Conservation (phyloP, 2,797 vertebrate species). For the Sebastes cheni region DNA sequence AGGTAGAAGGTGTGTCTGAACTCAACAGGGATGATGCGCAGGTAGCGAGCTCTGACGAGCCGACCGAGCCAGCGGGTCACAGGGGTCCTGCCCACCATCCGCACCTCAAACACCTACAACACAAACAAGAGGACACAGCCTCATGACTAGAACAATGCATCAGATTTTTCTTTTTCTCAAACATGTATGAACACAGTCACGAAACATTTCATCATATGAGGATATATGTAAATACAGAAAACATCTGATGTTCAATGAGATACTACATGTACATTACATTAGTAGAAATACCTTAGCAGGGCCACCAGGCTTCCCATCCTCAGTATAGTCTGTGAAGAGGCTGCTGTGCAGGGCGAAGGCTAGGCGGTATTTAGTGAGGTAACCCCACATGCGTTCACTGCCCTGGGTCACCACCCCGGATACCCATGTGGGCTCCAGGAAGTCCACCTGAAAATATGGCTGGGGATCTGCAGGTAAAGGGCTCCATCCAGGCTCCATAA, state of each 20-base stretch:
- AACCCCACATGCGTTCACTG: constrained; percentile 79
- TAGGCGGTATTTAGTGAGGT: constrained; percentile 81
- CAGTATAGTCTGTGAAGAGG: constrained; percentile 79
- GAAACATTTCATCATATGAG: too few species aligned
- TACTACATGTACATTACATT: neutral
- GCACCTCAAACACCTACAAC: constrained; percentile 80
- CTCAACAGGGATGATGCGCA: constrained; percentile 83
- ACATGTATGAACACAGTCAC: neutral
- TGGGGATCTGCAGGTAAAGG: constrained; percentile 77
- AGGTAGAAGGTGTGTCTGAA: constrained; percentile 83
- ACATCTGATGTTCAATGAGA: neutral
- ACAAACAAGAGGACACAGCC: neutral
- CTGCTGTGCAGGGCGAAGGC: constrained; percentile 77
- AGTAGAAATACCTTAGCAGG: constrained; percentile 70
- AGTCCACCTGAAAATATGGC: constrained; percentile 87
- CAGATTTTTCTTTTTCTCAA: neutral
- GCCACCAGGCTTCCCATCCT: constrained; percentile 45
- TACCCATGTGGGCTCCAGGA: constrained; percentile 85
- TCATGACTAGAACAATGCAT: neutral
- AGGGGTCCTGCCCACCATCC: constrained; percentile 76
- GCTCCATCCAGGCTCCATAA: constrained; percentile 88
- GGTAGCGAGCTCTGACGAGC: constrained; percentile 79
- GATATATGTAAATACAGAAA: neutral
- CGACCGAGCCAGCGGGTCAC: constrained; percentile 79
- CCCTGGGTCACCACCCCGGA: constrained; percentile 86